These are phyloP conservation scores for Numenius phaeopus DNA, from an alignment of 2,797 vertebrate species.

Conservation along the genomic window DNA sequence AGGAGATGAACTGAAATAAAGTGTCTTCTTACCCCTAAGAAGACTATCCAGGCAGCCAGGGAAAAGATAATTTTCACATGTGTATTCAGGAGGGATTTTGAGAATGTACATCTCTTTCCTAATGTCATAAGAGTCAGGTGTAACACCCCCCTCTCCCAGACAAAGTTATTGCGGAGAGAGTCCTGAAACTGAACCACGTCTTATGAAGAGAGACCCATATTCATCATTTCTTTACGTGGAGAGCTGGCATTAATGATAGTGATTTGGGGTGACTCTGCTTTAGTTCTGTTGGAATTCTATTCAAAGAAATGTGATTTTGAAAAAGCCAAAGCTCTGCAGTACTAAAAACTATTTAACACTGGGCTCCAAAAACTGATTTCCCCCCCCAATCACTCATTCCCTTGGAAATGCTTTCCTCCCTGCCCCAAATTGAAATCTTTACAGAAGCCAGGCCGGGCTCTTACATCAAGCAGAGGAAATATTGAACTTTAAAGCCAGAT, in stretches of 20 bases:
- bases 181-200: background rate
- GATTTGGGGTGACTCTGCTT: background rate
- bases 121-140: too few species aligned
- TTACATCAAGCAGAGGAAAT: background rate
- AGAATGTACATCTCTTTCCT: background rate
- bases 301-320: background rate
- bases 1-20: background rate
- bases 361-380: background rate
- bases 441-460: background rate
- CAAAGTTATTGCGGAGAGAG: background rate
- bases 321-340: background rate
- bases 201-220: background rate
- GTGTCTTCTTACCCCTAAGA: background rate
- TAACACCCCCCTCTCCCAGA: too few species aligned
- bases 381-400: background rate
- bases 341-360: background rate
- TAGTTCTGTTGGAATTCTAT: background rate
- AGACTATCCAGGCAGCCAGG: background rate
- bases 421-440: background rate
- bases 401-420: background rate
- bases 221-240: background rate
- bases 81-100: background rate
- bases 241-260: background rate
- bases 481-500: background rate
- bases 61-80: background rate